These are phyloP conservation scores for Rapana venosa DNA, from an alignment of 2,888 invertebrate genomes.

Conservation along the genomic window DNA sequence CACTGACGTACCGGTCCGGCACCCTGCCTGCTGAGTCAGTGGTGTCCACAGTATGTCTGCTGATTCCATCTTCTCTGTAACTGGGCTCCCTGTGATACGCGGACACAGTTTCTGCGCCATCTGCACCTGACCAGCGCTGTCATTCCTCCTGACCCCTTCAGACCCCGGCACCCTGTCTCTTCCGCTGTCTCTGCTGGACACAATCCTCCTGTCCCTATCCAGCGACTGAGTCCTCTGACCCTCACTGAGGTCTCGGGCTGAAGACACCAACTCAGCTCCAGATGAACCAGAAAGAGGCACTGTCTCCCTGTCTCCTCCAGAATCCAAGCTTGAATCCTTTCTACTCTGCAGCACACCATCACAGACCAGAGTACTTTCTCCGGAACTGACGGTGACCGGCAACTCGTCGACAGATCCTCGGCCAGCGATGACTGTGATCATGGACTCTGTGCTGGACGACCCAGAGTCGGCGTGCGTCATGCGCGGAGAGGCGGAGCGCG, in stretches of 20 bases:
- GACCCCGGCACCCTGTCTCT: not conserved
- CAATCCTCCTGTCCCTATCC: not conserved
- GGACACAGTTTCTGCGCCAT: not conserved
- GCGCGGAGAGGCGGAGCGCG: conserved; percentile 22
- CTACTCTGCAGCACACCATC: not conserved
- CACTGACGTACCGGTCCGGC: not conserved
- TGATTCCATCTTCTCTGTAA: not conserved
- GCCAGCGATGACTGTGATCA: conserved; percentile 46
- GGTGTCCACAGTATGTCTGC: not conserved
- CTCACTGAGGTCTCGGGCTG: not conserved
- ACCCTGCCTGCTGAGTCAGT: not conserved
- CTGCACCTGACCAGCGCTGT: not conserved
- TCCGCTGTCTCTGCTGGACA: not conserved
- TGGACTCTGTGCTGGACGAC: conserved; percentile 48
- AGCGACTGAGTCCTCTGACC: conserved; percentile 4
- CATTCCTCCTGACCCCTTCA: not conserved
- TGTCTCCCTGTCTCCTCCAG: not conserved
- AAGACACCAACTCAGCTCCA: not conserved
- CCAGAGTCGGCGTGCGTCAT: conserved; percentile 33
- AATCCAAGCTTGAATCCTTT: not conserved
- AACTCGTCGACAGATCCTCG: conserved; percentile 39
- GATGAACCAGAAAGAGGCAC: not conserved
- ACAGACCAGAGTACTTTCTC: not conserved
- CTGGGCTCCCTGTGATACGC: not conserved
- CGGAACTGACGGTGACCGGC: not conserved